Evolutionary conservation across 2,888 invertebrate species (phyloP), one percentile per base, ranked within the genome.

Genomic region (Orthosia incerta): DNA sequence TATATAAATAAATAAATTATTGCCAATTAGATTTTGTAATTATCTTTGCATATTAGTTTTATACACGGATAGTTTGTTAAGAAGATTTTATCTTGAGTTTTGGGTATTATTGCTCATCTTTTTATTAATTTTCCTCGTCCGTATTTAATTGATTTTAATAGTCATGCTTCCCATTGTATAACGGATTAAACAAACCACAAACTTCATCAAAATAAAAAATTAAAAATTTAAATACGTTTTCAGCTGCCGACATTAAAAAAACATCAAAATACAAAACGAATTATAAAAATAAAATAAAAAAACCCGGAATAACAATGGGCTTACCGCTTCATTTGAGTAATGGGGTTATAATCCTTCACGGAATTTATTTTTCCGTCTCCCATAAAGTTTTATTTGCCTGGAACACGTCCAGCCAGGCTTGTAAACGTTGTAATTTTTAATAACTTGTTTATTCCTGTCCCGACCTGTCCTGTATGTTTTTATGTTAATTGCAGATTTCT

Each of bases 311-410:
- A 76, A 82, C 76, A 83, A 84, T 73, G 73, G 80, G 80, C 79
- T 86, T 83, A 85, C 74, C 57, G 64, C 80, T 86, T 86, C 86
- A 83, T 86, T 86, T 86, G 86, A 86, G 83, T 86, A 86, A 86
- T 86, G 86, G 86, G 80, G 83, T 86, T 86, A 82, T 86, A 86
- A 86, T 86, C 86, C 86, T 83, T 86, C 65, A 71, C 69, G 31
- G 63, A 76, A 83, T 85, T 86, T 78, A 80, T 83, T 74, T 82
- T 82, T 62, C 62, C 74, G 70, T 79, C 86, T 79, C 74, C 72
- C 75, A 79, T 81, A 83, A 85, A 85, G 72, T 86, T 86, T 86
- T 86, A 83, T 86, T 86, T 76, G 23, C 78, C 73, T 74, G 75
- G 68, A 83, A 79, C 56, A 76, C 67, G 83, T 79, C 72, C 77